phyloP scores from a whole-genome alignment of 2,797 vertebrate genomes.

The Lepus townsendii region DNA sequence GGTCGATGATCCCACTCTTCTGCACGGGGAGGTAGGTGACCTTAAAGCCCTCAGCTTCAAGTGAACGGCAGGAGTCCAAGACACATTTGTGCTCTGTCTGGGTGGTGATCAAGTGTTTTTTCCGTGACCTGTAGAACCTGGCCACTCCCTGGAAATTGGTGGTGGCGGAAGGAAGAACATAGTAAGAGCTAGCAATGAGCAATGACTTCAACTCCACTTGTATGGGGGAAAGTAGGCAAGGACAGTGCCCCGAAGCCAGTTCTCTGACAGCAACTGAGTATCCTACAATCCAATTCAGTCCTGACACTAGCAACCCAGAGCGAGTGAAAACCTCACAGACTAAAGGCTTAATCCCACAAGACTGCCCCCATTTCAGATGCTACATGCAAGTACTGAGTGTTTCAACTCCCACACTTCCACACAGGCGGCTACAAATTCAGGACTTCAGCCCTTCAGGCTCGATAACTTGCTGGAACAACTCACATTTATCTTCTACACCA shows the following conservation, averaged over 20 bases:
- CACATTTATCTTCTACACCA: not conserved
- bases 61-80: conserved; percentile 96
- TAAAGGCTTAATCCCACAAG: not conserved
- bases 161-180: conserved; percentile 38
- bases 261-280: not conserved
- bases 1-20: conserved; percentile 94
- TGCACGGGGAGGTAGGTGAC: conserved; percentile 96
- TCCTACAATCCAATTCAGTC: conserved; percentile 29
- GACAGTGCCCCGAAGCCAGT: not conserved
- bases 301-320: not conserved
- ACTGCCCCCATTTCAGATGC: not conserved
- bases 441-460: not conserved
- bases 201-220: not conserved
- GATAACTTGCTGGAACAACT: conserved; percentile 1
- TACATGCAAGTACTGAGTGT: not conserved
- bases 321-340: not conserved
- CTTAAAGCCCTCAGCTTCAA: conserved; percentile 96
- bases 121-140: conserved; percentile 96
- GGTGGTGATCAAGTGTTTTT: conserved; percentile 96
- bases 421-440: conserved; percentile 17
- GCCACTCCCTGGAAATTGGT: conserved; percentile 93
- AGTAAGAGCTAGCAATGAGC: conserved; percentile 3
- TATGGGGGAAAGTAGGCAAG: not conserved
- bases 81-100: conserved; percentile 99
- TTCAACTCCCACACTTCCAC: not conserved